Conservation (phyloP, 1,140 invertebrate species). For the Ips typographus region DNA sequence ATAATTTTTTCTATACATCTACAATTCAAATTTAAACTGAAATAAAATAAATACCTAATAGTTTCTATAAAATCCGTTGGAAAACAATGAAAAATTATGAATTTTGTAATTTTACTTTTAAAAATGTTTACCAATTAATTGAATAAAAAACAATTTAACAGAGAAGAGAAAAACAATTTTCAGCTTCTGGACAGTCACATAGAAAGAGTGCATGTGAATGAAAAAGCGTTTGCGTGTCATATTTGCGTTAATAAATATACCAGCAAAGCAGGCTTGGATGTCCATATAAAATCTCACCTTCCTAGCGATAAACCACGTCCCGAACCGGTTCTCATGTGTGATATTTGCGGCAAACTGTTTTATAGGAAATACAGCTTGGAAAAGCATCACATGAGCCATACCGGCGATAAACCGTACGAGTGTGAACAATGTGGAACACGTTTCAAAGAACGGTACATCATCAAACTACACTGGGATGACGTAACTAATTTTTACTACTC, state of each 20-base stretch:
- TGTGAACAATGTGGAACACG: slow-evolving; percentile 74
- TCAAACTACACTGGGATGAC: no score
- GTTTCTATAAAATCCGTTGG: not conserved
- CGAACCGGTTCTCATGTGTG: slow-evolving; percentile 59
- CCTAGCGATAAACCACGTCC: slow-evolving; percentile 65
- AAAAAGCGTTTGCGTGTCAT: slow-evolving; percentile 26
- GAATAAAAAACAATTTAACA: not conserved
- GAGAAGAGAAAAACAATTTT: not conserved
- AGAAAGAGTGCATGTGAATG: slow-evolving; percentile 21
- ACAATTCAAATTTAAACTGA: no score
- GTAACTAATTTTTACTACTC: no score
- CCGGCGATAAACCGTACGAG: slow-evolving; percentile 66
- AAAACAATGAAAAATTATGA: not conserved
- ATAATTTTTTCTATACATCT: no score
- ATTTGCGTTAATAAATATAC: slow-evolving; percentile 39
- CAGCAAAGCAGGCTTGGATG: slow-evolving; percentile 41
- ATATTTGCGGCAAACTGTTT: slow-evolving; percentile 72
- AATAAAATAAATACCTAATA: no score
- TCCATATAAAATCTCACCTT: slow-evolving; percentile 44
- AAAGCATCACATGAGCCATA: slow-evolving; percentile 71
- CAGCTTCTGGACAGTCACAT: slow-evolving; percentile 13
- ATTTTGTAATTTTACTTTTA: not conserved
- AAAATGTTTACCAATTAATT: not conserved
- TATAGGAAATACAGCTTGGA: slow-evolving; percentile 59
- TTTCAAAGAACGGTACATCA: slow-evolving; percentile 63